These are phyloP conservation scores for Muschampia plurimacula DNA, from an alignment of 2,888 invertebrate species.

Conservation along the genomic window DNA sequence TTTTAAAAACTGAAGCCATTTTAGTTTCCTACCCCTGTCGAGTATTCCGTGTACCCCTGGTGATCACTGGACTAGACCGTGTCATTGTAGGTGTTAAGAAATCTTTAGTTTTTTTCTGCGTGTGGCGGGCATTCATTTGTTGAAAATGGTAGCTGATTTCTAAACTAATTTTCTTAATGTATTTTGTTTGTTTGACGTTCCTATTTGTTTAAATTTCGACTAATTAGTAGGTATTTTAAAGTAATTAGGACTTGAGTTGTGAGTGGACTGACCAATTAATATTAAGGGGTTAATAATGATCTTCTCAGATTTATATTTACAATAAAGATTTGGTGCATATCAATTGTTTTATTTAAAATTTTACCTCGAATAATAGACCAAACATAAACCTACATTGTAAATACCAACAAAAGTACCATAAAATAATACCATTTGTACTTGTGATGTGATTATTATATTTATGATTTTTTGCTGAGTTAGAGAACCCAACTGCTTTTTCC, in stretches of 20 bases:
- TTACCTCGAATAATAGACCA: no score
- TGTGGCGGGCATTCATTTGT: conserved; percentile 17
- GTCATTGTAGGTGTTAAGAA: no score
- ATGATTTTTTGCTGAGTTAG: no score
- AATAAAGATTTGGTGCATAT: conserved; percentile 47
- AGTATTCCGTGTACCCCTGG: no score
- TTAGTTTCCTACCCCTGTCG: no score
- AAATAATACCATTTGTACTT: no score
- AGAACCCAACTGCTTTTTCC: no score
- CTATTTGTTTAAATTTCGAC: conserved; percentile 20
- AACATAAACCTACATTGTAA: no score
- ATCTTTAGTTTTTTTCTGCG: not conserved
- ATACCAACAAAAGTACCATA: no score
- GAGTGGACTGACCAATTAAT: conserved; percentile 65
- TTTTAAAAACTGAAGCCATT: no score
- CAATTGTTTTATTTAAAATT: conserved; percentile 31
- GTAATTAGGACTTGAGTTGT: conserved; percentile 43
- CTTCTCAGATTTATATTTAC: conserved; percentile 50
- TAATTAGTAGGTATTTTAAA: conserved; percentile 10
- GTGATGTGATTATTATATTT: no score
- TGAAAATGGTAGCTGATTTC: conserved; percentile 17
- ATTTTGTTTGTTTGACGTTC: conserved; percentile 18
- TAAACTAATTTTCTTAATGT: conserved; percentile 3
- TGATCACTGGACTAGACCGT: no score
- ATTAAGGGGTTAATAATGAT: conserved; percentile 58